These are phyloP conservation scores for Agonopterix arenella DNA, from an alignment of 2,888 invertebrate species.

Conservation along the genomic window DNA sequence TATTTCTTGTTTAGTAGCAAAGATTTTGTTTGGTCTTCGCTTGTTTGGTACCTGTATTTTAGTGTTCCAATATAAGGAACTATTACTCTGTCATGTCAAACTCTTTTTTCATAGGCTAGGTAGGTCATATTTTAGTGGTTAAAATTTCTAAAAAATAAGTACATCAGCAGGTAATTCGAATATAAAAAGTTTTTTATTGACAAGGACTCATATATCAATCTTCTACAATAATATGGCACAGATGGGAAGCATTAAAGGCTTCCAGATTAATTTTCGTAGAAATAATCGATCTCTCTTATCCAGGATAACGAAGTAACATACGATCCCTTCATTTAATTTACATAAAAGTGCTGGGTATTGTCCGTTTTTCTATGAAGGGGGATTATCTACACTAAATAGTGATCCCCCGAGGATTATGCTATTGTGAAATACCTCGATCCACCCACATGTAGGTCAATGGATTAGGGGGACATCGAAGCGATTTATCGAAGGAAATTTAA, in stretches of 20 bases:
- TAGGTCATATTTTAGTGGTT: no score
- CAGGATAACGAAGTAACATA: constrained; percentile 36
- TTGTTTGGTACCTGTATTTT: no score
- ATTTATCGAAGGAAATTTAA: constrained; percentile 17
- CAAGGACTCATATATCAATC: no score
- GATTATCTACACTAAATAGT: constrained; percentile 64
- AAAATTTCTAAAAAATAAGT: no score
- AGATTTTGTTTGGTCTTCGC: no score
- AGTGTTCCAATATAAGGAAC: no score
- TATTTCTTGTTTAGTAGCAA: no score
- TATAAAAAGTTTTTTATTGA: no score
- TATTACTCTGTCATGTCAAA: no score
- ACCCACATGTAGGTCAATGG: constrained; percentile 34
- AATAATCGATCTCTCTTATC: constrained; percentile 46
- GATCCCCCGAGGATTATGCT: constrained; percentile 55
- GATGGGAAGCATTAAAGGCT: constrained; percentile 43
- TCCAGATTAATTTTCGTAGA: constrained; percentile 33
- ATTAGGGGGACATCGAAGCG: constrained; percentile 24
- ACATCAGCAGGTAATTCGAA: no score
- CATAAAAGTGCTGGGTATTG: constrained; percentile 61
- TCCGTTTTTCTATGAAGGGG: constrained; percentile 69
- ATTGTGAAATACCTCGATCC: constrained; percentile 36
- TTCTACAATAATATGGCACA: constrained; percentile 18
- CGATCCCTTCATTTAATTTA: constrained; percentile 67
- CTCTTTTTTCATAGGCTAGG: no score